phyloP scores from a whole-genome alignment of 2,113 vertebrate species.

The Pachypanchax playfairii region DNA sequence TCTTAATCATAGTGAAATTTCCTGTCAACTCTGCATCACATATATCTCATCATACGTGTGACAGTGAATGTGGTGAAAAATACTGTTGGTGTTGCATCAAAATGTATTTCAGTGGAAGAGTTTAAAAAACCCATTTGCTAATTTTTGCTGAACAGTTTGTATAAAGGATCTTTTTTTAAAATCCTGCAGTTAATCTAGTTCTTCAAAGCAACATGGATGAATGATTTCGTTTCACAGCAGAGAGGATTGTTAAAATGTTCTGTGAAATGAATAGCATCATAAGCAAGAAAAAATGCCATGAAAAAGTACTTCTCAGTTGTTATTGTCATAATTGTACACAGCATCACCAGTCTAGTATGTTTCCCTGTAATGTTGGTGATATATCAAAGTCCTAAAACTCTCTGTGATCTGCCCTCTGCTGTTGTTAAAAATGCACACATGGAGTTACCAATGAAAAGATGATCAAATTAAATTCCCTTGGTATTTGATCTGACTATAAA shows the following conservation, averaged over 20 bases:
- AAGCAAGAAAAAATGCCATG: constrained; percentile 40
- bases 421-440: constrained; percentile 2
- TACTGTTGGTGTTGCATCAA: no score
- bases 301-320: constrained; percentile 57
- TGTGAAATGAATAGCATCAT: constrained; percentile 50
- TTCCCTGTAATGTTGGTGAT: constrained; percentile 57
- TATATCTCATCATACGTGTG: no score
- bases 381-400: constrained; percentile 62
- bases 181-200: neutral
- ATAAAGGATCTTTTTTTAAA: constrained; percentile 7
- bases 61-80: no score
- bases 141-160: neutral
- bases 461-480: constrained; percentile 53
- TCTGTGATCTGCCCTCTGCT: constrained; percentile 53
- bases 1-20: no score
- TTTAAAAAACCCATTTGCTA: neutral
- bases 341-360: constrained; percentile 60
- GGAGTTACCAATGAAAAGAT: constrained; percentile 46
- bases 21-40: no score
- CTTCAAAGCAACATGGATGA: constrained; percentile 15
- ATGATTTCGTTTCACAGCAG: constrained; percentile 35
- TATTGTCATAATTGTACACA: constrained; percentile 65
- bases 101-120: neutral
- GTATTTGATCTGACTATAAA: constrained; percentile 72
- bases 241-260: constrained; percentile 42